Percentiles rank a stretch among this genome's conserved stretches.
Conservation (phyloP, 30 jellyfish, hydroid and myxozoan species). For the Catostylus mosaicus region DNA sequence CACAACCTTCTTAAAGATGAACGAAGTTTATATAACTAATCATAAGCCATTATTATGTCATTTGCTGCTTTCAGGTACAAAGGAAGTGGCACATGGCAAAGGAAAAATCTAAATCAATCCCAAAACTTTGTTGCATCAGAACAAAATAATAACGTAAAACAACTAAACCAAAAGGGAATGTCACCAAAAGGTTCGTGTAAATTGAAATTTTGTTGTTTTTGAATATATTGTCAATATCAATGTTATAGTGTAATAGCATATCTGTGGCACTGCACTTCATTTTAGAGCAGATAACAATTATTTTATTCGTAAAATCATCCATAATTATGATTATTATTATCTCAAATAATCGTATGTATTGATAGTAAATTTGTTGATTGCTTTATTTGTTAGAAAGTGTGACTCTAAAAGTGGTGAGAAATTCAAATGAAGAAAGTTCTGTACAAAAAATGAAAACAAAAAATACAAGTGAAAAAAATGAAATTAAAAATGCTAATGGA, state of each 20-base stretch:
- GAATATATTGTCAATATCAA: too few relatives aligned
- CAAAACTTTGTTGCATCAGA: not conserved
- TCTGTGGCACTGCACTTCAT: too few relatives aligned
- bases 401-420: not conserved
- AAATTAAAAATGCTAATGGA: not conserved
- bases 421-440: not conserved
- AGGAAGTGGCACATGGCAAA: conserved; percentile 21
- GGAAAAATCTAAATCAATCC: not conserved
- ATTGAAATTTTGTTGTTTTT: too few relatives aligned
- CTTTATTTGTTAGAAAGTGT: not conserved
- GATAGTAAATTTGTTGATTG: too few relatives aligned
- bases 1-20: too few relatives aligned
- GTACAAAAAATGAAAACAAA: not conserved
- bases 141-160: not conserved
- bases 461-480: not conserved
- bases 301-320: too few relatives aligned
- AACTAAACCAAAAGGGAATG: not conserved
- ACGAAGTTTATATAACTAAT: too few relatives aligned
- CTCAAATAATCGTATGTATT: too few relatives aligned
- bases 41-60: too few relatives aligned
- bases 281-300: too few relatives aligned
- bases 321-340: too few relatives aligned
- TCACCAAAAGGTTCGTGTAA: not conserved
- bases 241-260: too few relatives aligned
- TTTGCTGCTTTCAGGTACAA: not conserved